A percentile compares a stretch with the other conserved stretches of the same genome.
Evolutionary conservation across 2,797 vertebrate genomes (phyloP).

Genomic region (Amazona finschi): DNA sequence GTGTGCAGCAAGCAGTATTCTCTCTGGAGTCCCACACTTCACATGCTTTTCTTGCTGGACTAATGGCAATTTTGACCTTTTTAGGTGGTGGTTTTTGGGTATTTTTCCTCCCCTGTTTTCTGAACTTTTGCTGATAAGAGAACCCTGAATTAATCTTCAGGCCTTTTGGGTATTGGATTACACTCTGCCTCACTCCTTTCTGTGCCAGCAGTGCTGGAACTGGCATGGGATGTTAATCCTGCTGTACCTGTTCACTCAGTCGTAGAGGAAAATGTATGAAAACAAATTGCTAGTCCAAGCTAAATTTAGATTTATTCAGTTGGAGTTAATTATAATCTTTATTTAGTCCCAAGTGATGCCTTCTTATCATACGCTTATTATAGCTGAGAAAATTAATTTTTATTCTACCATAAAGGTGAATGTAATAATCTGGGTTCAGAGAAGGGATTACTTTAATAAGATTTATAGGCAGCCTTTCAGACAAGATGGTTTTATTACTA

Average conservation of each 20-base stretch:
- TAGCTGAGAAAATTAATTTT: constrained; percentile 82
- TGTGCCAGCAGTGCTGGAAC: constrained; percentile 35
- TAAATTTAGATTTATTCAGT: constrained; percentile 81
- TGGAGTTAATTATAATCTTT: constrained; percentile 82
- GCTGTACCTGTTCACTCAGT: constrained; percentile 32
- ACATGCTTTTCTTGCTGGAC: neutral
- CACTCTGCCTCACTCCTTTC: constrained; percentile 18
- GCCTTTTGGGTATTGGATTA: constrained; percentile 50
- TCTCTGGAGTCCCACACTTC: neutral
- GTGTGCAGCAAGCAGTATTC: neutral
- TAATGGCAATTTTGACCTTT: neutral
- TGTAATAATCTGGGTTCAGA: constrained; percentile 79
- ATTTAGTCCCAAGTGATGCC: constrained; percentile 78
- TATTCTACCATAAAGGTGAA: constrained; percentile 79
- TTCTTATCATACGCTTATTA: constrained; percentile 79
- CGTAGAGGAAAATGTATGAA: constrained; percentile 50
- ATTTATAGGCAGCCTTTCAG: constrained; percentile 73
- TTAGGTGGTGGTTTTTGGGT: neutral
- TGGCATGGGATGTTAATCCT: constrained; percentile 42
- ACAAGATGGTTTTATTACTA: constrained; percentile 40
- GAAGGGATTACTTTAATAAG: constrained; percentile 80
- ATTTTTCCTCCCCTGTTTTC: neutral
- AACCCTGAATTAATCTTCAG: constrained; percentile 36
- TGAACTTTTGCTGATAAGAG: constrained; percentile 47
- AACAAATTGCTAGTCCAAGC: constrained; percentile 67